These are phyloP conservation scores for Teleogryllus occipitalis DNA, from an alignment of 1,140 invertebrate genomes.

Conservation along the genomic window DNA sequence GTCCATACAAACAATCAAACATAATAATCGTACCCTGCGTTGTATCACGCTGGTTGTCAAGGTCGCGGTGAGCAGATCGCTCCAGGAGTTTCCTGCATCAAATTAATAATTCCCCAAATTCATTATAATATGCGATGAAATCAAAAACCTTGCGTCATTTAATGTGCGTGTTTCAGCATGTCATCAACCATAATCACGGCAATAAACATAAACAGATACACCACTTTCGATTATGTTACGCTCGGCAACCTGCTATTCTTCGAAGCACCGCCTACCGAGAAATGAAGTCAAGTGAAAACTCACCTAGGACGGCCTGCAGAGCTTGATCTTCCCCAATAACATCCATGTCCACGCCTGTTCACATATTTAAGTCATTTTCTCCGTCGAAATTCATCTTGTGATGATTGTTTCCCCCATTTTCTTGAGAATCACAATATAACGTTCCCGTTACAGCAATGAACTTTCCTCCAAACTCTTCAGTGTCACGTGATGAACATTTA, in stretches of 20 bases:
- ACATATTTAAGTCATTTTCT: conserved; percentile 10
- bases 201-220: conserved; percentile 6
- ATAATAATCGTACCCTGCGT: no score
- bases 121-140: no score
- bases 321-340: conserved; percentile 15
- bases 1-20: no score
- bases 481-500: conserved; percentile 11
- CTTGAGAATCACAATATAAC: conserved; percentile 9
- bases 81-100: no score
- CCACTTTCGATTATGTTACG: conserved; percentile 10
- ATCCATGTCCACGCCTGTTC: conserved; percentile 9
- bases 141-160: no score
- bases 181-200: not conserved
- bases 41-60: no score
- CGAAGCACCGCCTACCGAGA: not conserved
- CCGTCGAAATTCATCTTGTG: conserved; percentile 6
- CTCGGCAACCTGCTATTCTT: conserved; percentile 4
- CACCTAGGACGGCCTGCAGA: conserved; percentile 14
- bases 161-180: no score
- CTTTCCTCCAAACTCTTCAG: conserved; percentile 13
- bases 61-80: no score
- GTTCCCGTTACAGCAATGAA: conserved; percentile 16
- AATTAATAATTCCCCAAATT: no score
- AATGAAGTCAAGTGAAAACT: conserved; percentile 10
- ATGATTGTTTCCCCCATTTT: conserved; percentile 7